Base-by-base conservation (phyloP, 2,888 invertebrate genomes). In the Tigriopus californicus region DNA sequence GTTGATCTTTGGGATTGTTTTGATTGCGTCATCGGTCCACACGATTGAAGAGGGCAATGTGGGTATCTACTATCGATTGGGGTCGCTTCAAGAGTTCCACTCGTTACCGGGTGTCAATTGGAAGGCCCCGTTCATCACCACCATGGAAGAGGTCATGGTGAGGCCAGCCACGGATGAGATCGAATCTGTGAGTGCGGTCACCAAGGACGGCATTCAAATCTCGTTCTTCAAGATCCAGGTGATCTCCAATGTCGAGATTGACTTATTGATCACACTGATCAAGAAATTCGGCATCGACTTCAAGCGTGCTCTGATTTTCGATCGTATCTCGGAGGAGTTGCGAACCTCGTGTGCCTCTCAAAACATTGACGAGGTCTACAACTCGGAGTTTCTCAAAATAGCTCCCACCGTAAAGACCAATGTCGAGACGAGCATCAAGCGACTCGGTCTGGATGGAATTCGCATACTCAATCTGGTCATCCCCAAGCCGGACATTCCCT, bases 401-500 rank as follows among this genome's bases (percentile, higher is more conserved):
- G 56, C 20, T 18, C 12, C 20, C 22, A 12, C n/a, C 8, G 56
- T 56, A 3, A 12, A 42, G 20, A 56, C 18, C 42, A 15, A 42
- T 18, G 41, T 56, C 13, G 42, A 41, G 15, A 42, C 15, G 13
- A 40, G 44, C n/a, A 56, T 56, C 22, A 25, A 41, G 10, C n/a
- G 56, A 3, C 44, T 56, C 12, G 56, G 56, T 18, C 18, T 41
- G 56, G 25, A 41, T n/a, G 56, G 56, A n/a, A 40, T 56, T 22
- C 18, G 42, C 18, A 42, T 56, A 12, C 13, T 56, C 8, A 56
- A 56, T 24, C 44, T 56, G 41, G 56, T 56, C 44, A 56, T 56
- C 12, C 44, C 56, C 22, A 56, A 56, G 22, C 56, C 56, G 11
- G 56, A 56, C 44, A 56, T 56, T 42, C 56, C 56, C 18, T 18